Evolutionary conservation across 2,113 vertebrate species (phyloP).

Genomic region (Tautogolabrus adspersus): DNA sequence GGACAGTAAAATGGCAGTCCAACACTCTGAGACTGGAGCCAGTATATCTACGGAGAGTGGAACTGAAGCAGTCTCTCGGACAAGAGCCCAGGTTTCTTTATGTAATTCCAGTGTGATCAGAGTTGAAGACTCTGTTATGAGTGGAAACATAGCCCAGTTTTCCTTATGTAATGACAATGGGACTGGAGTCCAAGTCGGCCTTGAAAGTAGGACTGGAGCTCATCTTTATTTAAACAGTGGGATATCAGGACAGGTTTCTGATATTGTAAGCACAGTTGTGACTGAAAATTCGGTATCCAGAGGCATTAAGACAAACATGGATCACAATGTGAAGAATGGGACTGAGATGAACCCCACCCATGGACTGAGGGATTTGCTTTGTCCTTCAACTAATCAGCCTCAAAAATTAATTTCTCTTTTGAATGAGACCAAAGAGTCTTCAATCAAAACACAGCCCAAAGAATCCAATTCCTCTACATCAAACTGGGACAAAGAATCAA

Average conservation of each 20-base stretch:
- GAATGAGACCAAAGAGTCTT: slow-evolving; percentile 38
- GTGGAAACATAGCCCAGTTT: slow-evolving; percentile 43
- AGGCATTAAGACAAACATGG: not conserved
- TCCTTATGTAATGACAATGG: slow-evolving; percentile 38
- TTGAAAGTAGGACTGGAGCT: slow-evolving; percentile 33
- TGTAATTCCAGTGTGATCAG: slow-evolving; percentile 40
- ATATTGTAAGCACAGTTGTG: not conserved
- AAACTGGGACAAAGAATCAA: not conserved
- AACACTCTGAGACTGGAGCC: slow-evolving; percentile 31
- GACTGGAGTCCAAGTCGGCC: slow-evolving; percentile 33
- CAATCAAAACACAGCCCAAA: slow-evolving; percentile 8
- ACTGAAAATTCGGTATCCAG: not conserved
- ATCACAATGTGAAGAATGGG: rapidly evolving
- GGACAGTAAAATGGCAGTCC: slow-evolving; percentile 45
- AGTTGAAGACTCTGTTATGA: slow-evolving; percentile 22
- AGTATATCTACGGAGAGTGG: slow-evolving; percentile 32
- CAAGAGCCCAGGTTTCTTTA: slow-evolving; percentile 51
- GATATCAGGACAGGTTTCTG: slow-evolving; percentile 18
- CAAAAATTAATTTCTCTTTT: not conserved
- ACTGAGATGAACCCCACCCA: not conserved
- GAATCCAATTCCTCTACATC: not conserved
- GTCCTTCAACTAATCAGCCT: not conserved
- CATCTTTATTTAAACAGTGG: slow-evolving; percentile 45
- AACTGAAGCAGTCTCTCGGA: slow-evolving; percentile 28
- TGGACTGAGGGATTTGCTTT: not conserved